These are phyloP conservation scores for Dendrolimus houi DNA, from an alignment of 2,888 invertebrate species.

Conservation along the genomic window DNA sequence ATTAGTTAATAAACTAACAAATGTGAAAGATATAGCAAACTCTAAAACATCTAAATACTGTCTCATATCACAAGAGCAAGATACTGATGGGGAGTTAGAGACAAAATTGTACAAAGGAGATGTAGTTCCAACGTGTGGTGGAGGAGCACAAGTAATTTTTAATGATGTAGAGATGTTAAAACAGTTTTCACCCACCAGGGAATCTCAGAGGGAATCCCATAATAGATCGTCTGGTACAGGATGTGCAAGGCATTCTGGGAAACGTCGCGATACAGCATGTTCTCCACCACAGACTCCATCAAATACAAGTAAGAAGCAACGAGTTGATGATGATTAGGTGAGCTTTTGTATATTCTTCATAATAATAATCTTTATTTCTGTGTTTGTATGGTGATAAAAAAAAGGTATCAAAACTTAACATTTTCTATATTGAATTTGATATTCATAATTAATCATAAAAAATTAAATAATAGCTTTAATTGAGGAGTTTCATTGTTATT, in stretches of 20 bases:
- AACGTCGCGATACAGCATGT: conserved; percentile 50
- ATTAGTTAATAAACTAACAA: conserved; percentile 88
- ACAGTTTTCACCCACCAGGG: conserved; percentile 83
- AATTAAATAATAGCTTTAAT: too few relatives aligned
- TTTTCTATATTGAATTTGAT: too few relatives aligned
- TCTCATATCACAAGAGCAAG: conserved; percentile 93
- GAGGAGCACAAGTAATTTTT: conserved; percentile 96
- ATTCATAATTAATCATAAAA: too few relatives aligned
- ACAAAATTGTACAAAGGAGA: conserved; percentile 96
- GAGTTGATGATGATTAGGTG: conserved; percentile 50
- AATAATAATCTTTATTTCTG: too few relatives aligned
- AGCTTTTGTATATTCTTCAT: conserved; percentile 1
- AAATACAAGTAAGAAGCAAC: conserved; percentile 63
- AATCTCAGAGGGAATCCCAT: conserved; percentile 19
- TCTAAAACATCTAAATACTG: conserved; percentile 90
- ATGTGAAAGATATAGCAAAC: conserved; percentile 84
- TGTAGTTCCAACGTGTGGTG: conserved; percentile 94
- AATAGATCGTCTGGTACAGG: conserved; percentile 35
- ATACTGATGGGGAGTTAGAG: conserved; percentile 94
- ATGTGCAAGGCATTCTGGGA: conserved; percentile 62
- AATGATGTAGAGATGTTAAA: conserved; percentile 94
- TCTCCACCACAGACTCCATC: conserved; percentile 64
- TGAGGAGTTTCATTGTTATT: too few relatives aligned
- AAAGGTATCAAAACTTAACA: too few relatives aligned
- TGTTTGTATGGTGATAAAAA: too few relatives aligned